Conservation (phyloP, 2,113 vertebrate species). For the Pao palembangensis region DNA sequence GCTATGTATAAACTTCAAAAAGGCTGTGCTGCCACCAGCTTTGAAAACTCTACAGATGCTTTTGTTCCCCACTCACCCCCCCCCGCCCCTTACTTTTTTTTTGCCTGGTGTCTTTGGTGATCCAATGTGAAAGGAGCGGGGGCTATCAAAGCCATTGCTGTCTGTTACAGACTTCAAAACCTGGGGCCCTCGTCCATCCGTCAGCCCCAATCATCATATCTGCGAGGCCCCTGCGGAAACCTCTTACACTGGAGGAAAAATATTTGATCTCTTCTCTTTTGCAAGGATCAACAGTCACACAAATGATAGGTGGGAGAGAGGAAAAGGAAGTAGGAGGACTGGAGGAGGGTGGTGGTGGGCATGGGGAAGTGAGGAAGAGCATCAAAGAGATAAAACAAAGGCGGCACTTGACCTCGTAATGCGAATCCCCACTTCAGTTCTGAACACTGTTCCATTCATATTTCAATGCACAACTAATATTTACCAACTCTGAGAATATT, state of each 20-base stretch:
- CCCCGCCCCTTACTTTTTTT: constrained; percentile 33
- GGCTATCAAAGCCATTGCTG: constrained; percentile 76
- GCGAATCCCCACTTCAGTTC: not conserved
- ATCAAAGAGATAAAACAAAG: constrained; percentile 25
- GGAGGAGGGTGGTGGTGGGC: constrained; percentile 10
- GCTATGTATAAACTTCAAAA: constrained; percentile 72
- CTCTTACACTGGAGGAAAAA: constrained; percentile 72
- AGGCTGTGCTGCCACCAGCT: constrained; percentile 64
- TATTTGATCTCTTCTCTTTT: constrained; percentile 80
- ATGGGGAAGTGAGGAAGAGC: constrained; percentile 13
- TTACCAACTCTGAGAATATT: not conserved
- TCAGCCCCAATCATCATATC: constrained; percentile 78
- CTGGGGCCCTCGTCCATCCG: constrained; percentile 64
- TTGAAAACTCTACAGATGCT: constrained; percentile 74
- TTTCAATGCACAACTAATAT: no score
- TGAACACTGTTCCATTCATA: not conserved
- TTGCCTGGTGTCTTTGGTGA: constrained; percentile 72
- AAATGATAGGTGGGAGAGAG: constrained; percentile 48
- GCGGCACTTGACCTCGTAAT: constrained; percentile 14
- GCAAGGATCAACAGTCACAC: constrained; percentile 75
- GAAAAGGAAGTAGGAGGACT: constrained; percentile 22
- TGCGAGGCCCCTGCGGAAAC: constrained; percentile 66
- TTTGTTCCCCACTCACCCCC: constrained; percentile 60
- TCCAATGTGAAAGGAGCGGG: constrained; percentile 57
- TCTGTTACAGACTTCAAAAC: constrained; percentile 78